Evolutionary conservation across 2,113 vertebrate species (phyloP), one percentile per base, ranked within the genome.

Genomic region (Nansenia antarctica): DNA sequence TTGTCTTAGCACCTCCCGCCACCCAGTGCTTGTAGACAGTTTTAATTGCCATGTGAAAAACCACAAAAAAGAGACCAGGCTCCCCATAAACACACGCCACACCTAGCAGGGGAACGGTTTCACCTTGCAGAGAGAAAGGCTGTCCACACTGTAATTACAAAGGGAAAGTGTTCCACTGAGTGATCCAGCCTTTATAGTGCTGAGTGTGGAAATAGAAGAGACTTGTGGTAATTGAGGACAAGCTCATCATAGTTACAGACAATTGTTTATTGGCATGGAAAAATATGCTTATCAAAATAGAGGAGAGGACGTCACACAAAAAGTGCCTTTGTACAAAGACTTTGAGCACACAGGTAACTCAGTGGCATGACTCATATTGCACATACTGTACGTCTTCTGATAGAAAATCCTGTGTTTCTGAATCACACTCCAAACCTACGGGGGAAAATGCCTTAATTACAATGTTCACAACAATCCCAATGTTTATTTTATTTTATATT

Each of bases 31-130:
- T 89, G 65, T 75, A 92, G 90, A 91, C 91, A 87, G 89, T 90
- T 93, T 92, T 94, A 94, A 95, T 94, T 94, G 92, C 92, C 81
- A 78, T 37, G 87, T 92, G 88, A 91, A 92, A n/a, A 94, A 92
- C 93, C 94, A 93, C 93, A 93, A 93, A 91, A 94, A 93, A 95
- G 93, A 76, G 92, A 84, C 87, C 87, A 91, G 89, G 90, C 62
- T 92, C 90, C 89, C 88, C 85, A 91, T 92, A 92, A 91, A 93
- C 92, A 91, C 90, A 88, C 87, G 90, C 92, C 92, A 89, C 92
- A 94, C 92, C 92, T 91, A 89, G 82, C n/a, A 77, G 82, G 85
- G 91, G 88, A 92, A 93, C 85, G 92, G 88, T 92, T 94, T 94
- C 91, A 93, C 92, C 88, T 94, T 90, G 49, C 18, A 24, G 92